Conservation (phyloP, 2,113 vertebrate species). For the Cephalopterus ornatus region DNA sequence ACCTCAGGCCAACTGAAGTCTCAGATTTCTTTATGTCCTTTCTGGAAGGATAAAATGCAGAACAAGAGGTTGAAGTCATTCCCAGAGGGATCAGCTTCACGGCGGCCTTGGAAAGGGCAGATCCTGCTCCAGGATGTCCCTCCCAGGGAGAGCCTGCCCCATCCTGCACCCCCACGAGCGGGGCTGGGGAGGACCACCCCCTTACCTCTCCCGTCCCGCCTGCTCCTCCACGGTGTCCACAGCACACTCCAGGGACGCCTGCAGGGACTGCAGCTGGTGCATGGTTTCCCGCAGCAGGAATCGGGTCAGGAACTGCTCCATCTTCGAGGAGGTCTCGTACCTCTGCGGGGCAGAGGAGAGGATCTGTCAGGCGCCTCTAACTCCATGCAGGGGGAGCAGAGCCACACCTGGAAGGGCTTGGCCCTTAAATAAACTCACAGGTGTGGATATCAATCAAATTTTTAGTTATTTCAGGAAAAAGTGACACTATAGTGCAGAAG, state of each 20-base stretch:
- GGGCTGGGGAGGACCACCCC: neutral
- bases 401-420: fast-evolving
- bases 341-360: constrained; percentile 70
- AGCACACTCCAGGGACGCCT: constrained; percentile 91
- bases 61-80: neutral
- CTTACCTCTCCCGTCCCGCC: constrained; percentile 76
- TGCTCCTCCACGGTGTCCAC: constrained; percentile 91
- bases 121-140: neutral
- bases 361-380: neutral
- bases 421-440: fast-evolving
- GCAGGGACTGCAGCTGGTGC: constrained; percentile 91
- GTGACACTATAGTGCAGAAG: neutral
- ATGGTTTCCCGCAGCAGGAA: constrained; percentile 93
- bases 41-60: constrained; percentile 40
- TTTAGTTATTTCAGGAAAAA: neutral
- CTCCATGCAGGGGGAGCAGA: fast-evolving
- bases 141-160: neutral
- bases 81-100: neutral
- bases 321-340: constrained; percentile 88
- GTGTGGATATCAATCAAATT: too few species aligned
- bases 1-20: neutral
- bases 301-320: constrained; percentile 95
- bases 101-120: fast-evolving
- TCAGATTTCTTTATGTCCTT: constrained; percentile 72
- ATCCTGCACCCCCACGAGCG: fast-evolving